Conservation (phyloP, 2,888 invertebrate species). For the Phymatocera aterrima region DNA sequence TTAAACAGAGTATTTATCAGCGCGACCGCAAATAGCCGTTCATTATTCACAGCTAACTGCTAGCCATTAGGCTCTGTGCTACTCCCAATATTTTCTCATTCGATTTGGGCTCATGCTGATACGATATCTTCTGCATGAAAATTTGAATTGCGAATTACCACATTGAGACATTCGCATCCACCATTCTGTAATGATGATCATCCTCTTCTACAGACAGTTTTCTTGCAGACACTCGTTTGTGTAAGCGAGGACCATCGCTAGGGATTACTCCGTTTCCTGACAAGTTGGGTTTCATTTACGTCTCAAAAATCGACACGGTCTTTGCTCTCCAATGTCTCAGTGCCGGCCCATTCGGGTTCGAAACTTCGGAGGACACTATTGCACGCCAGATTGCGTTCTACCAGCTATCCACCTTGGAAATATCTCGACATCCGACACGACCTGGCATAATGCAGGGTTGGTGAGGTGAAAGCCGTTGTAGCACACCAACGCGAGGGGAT, state of each 20-base stretch:
- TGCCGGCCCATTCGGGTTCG: neutral
- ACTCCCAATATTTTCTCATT: neutral
- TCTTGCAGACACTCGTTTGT: no score
- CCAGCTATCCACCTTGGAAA: neutral
- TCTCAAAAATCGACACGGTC: neutral
- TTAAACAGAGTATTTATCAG: constrained; percentile 43
- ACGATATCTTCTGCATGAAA: no score
- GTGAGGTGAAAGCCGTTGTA: constrained; percentile 21
- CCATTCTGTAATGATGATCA: no score
- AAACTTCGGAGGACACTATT: neutral
- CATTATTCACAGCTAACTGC: neutral
- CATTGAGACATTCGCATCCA: no score
- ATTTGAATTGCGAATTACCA: no score
- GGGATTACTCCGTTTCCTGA: neutral
- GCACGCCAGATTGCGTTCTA: constrained; percentile 2
- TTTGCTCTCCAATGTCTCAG: neutral
- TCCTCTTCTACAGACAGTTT: no score
- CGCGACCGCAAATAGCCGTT: constrained; percentile 32
- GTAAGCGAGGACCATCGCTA: neutral
- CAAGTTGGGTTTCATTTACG: neutral
- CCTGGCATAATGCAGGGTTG: constrained; percentile 12
- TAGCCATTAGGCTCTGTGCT: neutral
- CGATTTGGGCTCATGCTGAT: no score
- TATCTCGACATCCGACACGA: constrained; percentile 23
- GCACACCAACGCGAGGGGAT: neutral